Percentiles rank a stretch among this genome's conserved stretches.
phyloP scores from a whole-genome alignment of 2,797 vertebrate species.

The Microtus obscurus region DNA sequence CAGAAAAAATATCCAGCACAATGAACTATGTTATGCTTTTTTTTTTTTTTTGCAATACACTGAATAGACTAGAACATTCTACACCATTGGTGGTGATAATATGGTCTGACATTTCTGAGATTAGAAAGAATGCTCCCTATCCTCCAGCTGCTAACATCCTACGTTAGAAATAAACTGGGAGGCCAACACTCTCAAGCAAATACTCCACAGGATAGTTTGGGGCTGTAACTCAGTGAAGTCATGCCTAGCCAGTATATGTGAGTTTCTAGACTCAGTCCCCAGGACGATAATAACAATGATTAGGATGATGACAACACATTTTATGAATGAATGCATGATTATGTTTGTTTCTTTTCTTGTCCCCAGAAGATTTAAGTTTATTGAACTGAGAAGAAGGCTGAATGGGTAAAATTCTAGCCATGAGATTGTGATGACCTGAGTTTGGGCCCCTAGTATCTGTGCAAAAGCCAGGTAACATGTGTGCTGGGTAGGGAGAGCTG shows the following conservation, averaged over 20 bases:
- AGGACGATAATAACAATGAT: not conserved
- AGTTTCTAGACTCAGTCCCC: not conserved
- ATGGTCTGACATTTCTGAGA: not conserved
- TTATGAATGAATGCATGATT: not conserved
- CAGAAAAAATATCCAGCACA: not conserved
- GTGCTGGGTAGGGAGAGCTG: not conserved
- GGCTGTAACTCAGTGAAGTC: not conserved
- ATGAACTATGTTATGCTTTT: too few relatives aligned
- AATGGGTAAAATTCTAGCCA: not conserved
- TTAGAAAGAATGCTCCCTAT: not conserved
- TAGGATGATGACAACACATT: not conserved
- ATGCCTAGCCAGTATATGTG: not conserved
- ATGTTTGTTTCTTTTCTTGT: not conserved
- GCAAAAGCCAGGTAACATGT: not conserved
- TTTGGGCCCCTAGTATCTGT: not conserved
- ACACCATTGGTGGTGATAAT: not conserved
- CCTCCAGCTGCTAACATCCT: not conserved
- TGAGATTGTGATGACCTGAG: not conserved
- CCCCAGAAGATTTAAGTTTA: not conserved
- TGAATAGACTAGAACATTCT: not conserved
- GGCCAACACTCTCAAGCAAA: conserved; percentile 11
- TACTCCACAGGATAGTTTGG: not conserved
- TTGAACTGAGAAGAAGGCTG: not conserved
- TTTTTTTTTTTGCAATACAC: not conserved
- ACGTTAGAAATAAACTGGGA: not conserved